These are phyloP conservation scores for Pseudorectes ferrugineus DNA, from an alignment of 2,113 vertebrate genomes.

Conservation along the genomic window DNA sequence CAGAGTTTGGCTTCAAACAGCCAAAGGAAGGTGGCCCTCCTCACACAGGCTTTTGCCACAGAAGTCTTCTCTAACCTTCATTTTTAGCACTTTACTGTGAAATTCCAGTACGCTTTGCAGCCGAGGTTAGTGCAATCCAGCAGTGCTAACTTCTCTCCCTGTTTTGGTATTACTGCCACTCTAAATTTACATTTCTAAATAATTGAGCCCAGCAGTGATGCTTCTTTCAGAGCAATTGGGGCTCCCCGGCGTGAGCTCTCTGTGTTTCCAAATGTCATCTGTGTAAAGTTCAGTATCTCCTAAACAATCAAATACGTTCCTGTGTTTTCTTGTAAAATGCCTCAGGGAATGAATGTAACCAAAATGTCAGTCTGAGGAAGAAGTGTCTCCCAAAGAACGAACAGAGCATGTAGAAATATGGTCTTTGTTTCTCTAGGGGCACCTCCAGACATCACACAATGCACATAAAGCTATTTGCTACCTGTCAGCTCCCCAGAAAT, in stretches of 20 bases:
- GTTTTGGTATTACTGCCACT: background rate
- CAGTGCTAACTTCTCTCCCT: background rate
- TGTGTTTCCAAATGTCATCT: conserved; percentile 20
- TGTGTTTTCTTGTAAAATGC: conserved; percentile 17
- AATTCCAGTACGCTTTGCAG: background rate
- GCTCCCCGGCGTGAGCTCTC: background rate
- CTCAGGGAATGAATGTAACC: background rate
- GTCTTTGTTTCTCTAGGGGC: background rate
- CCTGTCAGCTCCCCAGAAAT: background rate
- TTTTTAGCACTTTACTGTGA: background rate
- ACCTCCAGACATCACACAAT: background rate
- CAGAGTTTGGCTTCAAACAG: accelerated
- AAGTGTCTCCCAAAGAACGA: background rate
- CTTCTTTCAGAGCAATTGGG: background rate
- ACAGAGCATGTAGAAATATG: background rate
- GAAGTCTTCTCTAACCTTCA: background rate
- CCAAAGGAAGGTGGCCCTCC: background rate
- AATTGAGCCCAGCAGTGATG: background rate
- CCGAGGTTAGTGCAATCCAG: background rate
- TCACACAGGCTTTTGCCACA: background rate
- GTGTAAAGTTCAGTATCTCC: conserved; percentile 39
- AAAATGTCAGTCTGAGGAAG: conserved; percentile 20
- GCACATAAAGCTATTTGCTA: background rate
- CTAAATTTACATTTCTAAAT: background rate
- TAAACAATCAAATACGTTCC: background rate